phyloP scores from a whole-genome alignment of 2,797 vertebrate genomes.

The Poecilia velifera region DNA sequence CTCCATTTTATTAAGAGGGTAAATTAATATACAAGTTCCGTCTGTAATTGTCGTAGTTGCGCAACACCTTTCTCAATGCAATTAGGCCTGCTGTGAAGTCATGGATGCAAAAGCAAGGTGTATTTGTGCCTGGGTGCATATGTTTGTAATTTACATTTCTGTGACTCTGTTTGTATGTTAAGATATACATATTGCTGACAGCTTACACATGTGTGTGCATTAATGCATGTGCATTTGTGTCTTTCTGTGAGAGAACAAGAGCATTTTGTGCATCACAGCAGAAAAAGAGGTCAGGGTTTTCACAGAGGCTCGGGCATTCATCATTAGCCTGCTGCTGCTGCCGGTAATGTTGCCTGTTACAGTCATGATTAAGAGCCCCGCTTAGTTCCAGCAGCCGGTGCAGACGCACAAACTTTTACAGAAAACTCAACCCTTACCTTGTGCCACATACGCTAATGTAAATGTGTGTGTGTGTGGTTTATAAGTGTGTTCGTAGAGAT shows the following conservation, averaged over 20 bases:
- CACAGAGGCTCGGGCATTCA: slow-evolving; percentile 82
- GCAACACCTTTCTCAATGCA: slow-evolving; percentile 46
- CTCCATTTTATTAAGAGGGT: slow-evolving; percentile 40
- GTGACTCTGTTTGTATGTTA: slow-evolving; percentile 16
- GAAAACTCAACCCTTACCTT: slow-evolving; percentile 38
- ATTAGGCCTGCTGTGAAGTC: slow-evolving; percentile 70
- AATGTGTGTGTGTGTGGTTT: slow-evolving; percentile 30
- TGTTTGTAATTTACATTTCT: slow-evolving; percentile 4
- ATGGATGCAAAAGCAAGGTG: slow-evolving; percentile 59
- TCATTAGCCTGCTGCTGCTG: slow-evolving; percentile 84
- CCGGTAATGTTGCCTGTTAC: slow-evolving; percentile 78
- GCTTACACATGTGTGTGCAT: slow-evolving; percentile 9
- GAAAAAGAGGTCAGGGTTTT: slow-evolving; percentile 86
- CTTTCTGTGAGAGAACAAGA: slow-evolving; percentile 49
- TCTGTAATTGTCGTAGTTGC: slow-evolving; percentile 7
- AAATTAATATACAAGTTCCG: slow-evolving; percentile 32
- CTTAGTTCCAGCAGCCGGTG: slow-evolving; percentile 80
- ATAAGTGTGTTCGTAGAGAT: slow-evolving; percentile 47
- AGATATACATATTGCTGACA: slow-evolving; percentile 27
- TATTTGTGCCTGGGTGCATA: slow-evolving; percentile 9
- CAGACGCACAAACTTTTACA: slow-evolving; percentile 53
- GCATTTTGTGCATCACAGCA: slow-evolving; percentile 81
- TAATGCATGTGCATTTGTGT: slow-evolving; percentile 25
- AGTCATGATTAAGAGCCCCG: slow-evolving; percentile 81
- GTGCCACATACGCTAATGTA: slow-evolving; percentile 30